Evolutionary conservation across 2,797 vertebrate species (phyloP).

Genomic region (Gymnothorax javanicus): DNA sequence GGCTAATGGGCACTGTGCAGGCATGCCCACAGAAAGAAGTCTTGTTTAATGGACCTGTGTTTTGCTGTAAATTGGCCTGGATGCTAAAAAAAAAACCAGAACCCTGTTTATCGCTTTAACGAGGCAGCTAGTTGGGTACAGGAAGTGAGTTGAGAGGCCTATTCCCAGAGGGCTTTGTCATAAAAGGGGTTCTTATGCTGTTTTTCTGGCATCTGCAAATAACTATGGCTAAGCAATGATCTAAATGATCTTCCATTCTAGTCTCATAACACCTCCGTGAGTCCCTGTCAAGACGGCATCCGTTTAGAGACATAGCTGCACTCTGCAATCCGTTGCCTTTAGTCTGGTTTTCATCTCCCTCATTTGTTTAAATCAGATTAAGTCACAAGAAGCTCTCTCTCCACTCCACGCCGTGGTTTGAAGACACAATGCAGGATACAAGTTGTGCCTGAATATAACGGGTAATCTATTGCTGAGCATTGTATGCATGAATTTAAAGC

Average conservation of each 20-base stretch:
- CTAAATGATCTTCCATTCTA: neutral
- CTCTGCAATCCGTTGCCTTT: neutral
- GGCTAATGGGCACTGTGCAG: slow-evolving; percentile 43
- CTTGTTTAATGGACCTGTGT: slow-evolving; percentile 46
- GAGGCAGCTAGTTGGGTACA: slow-evolving; percentile 33
- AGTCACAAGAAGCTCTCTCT: neutral
- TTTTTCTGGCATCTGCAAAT: no score
- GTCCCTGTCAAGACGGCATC: neutral
- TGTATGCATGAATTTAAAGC: slow-evolving; percentile 17
- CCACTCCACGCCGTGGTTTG: neutral
- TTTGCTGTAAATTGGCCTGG: slow-evolving; percentile 51
- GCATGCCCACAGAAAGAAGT: slow-evolving; percentile 43
- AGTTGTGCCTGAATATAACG: neutral
- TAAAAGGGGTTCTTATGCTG: slow-evolving; percentile 4
- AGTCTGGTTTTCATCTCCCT: neutral
- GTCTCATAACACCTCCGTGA: neutral
- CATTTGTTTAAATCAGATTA: neutral
- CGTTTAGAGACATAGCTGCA: neutral
- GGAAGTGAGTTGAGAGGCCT: slow-evolving; percentile 1
- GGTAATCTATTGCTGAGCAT: slow-evolving; percentile 3
- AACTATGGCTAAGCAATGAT: neutral
- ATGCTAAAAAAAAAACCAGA: slow-evolving; percentile 40
- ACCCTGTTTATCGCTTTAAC: slow-evolving; percentile 47
- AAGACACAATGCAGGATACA: neutral
- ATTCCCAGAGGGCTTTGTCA: slow-evolving; percentile 13